Evolutionary conservation across 2,888 invertebrate species (phyloP).

Genomic region (Acanthosoma haemorrhoidale): DNA sequence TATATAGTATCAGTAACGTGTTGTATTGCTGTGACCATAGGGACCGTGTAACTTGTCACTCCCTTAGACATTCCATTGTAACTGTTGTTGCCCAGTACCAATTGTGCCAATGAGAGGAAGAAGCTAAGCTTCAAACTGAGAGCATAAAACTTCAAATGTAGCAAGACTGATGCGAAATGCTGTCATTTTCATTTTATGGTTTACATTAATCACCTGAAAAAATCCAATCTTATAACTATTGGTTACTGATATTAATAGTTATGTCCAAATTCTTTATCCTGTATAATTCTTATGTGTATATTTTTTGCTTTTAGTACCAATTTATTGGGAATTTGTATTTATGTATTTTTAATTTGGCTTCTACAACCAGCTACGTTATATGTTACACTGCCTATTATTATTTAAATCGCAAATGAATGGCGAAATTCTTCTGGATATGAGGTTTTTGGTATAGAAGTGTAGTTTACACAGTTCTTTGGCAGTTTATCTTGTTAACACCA

Average conservation of each 20-base stretch:
- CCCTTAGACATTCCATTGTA: conserved; percentile 31
- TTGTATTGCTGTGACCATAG: not conserved
- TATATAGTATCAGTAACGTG: not conserved
- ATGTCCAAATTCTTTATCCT: not conserved
- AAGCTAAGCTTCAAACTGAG: conserved; percentile 25
- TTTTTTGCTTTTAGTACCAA: not conserved
- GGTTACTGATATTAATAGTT: not conserved
- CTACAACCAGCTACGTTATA: conserved; percentile 34
- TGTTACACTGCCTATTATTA: conserved; percentile 32
- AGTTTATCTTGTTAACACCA: conserved; percentile 17
- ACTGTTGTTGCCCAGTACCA: conserved; percentile 27
- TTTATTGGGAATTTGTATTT: not conserved
- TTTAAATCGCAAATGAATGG: not conserved
- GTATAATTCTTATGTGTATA: conserved; percentile 10
- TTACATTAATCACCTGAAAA: not conserved
- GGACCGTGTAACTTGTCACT: not conserved
- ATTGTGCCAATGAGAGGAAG: conserved; percentile 34
- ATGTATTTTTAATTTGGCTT: conserved; percentile 25
- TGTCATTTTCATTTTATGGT: not conserved
- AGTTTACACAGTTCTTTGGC: not conserved
- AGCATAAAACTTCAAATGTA: conserved; percentile 34
- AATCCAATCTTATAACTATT: not conserved
- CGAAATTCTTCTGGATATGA: not conserved
- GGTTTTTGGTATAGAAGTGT: conserved; percentile 16
- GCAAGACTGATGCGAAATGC: conserved; percentile 30